phyloP scores from a whole-genome alignment of 2,113 vertebrate species.

The Gadus macrocephalus region DNA sequence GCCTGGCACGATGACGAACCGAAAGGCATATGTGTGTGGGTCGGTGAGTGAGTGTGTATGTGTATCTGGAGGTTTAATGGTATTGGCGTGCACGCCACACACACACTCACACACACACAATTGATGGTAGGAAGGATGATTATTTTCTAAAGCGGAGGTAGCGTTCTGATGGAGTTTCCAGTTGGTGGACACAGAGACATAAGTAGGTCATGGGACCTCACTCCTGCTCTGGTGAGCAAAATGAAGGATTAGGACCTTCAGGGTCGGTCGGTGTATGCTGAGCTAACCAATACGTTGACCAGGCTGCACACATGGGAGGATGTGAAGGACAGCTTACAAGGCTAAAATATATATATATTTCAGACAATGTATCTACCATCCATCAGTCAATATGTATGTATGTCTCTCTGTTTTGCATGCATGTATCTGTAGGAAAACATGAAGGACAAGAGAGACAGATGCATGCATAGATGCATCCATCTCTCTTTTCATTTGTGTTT shows the following conservation, averaged over 20 bases:
- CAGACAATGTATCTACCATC: too few relatives aligned
- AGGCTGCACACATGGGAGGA: slow-evolving; percentile 20
- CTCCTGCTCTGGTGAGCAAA: slow-evolving; percentile 39
- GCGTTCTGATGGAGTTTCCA: slow-evolving; percentile 58
- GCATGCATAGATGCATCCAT: too few relatives aligned
- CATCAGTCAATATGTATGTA: slow-evolving; percentile 25
- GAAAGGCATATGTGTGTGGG: slow-evolving; percentile 1
- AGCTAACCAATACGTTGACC: slow-evolving; percentile 39
- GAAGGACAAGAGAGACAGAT: not conserved
- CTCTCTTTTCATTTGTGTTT: too few relatives aligned
- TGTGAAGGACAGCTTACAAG: slow-evolving; percentile 1
- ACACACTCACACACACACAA: slow-evolving; percentile 22
- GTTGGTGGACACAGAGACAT: slow-evolving; percentile 49
- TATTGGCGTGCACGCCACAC: slow-evolving; percentile 19
- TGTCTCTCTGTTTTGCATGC: too few relatives aligned
- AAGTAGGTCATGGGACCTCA: slow-evolving; percentile 56
- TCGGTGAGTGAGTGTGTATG: not conserved
- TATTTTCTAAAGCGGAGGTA: slow-evolving; percentile 42
- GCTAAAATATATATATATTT: too few relatives aligned
- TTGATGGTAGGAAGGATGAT: slow-evolving; percentile 50
- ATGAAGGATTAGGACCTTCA: slow-evolving; percentile 39
- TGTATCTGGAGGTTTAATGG: not conserved
- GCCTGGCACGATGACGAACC: slow-evolving; percentile 33
- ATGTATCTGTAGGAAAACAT: too few relatives aligned
- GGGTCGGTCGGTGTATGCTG: slow-evolving; percentile 35